Base-by-base conservation (phyloP, 1,140 invertebrate species). In the Cepaea nemoralis region DNA sequence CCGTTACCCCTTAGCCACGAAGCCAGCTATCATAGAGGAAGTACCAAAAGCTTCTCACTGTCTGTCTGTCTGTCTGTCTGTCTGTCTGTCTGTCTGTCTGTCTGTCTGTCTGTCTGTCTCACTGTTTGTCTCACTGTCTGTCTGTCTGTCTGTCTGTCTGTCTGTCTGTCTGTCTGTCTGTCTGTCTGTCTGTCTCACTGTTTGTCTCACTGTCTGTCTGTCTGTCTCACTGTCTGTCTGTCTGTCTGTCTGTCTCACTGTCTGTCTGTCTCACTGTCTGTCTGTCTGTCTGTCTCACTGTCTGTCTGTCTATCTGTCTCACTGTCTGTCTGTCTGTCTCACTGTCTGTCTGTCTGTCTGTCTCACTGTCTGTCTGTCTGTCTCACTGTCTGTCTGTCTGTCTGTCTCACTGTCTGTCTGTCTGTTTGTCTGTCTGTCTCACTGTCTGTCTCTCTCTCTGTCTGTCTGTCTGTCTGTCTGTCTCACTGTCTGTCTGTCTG, bases 1-100 rank as follows among this genome's bases (percentile, higher is more conserved):
- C n/a, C n/a, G n/a, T n/a, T n/a, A n/a, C n/a, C n/a, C n/a, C n/a
- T n/a, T n/a, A n/a, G n/a, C n/a, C n/a, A n/a, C n/a, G n/a, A n/a
- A n/a, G n/a, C n/a, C n/a, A n/a, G n/a, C n/a, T n/a, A n/a, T n/a
- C n/a, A n/a, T n/a, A n/a, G n/a, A n/a, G n/a, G n/a, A n/a, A n/a
- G n/a, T n/a, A n/a, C n/a, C n/a, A n/a, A n/a, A n/a, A n/a, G n/a
- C n/a, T n/a, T n/a, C n/a, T n/a, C n/a, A n/a, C 50, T 55, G 50
- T 55, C 50, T 55, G 50, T 55, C 50, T 55, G 50, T 55, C 50
- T 55, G 50, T 55, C 50, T 55, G 50, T 55, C 50, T 55, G 50
- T 55, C 50, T 55, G 50, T 55, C 50, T 55, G 50, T 55, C 50
- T 55, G 50, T 55, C 50, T 55, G 50, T 55, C 50, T 55, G 50